Evolutionary conservation across 2,888 invertebrate species (phyloP).

Genomic region (Sesia bembeciformis): DNA sequence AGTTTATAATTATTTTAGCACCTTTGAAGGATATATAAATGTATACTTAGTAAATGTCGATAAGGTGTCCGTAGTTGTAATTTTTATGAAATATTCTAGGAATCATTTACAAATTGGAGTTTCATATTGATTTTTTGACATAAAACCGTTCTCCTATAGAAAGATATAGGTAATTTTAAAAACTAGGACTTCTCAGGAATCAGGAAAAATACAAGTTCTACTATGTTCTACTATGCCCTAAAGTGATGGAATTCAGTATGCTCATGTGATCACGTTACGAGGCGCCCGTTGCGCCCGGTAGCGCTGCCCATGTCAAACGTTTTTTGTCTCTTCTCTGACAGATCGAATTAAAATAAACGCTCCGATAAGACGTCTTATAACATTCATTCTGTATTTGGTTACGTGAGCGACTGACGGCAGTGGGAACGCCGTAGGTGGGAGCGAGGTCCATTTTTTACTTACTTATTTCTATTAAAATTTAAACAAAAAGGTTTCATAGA

Average conservation of each 20-base stretch:
- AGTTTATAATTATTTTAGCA: too few species aligned
- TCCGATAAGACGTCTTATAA: constrained; percentile 66
- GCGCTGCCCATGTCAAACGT: constrained; percentile 42
- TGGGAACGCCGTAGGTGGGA: constrained; percentile 68
- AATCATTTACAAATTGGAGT: too few species aligned
- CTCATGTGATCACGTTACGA: constrained; percentile 24
- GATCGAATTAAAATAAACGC: constrained; percentile 74
- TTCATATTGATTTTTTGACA: too few species aligned
- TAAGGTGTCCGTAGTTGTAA: too few species aligned
- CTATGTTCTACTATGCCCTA: too few species aligned
- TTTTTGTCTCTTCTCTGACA: constrained; percentile 69
- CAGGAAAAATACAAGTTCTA: too few species aligned
- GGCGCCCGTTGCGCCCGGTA: constrained; percentile 47
- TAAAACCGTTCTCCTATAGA: too few species aligned
- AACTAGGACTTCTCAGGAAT: too few species aligned
- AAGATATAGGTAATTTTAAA: too few species aligned
- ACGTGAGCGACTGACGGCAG: constrained; percentile 60
- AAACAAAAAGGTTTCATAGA: neutral
- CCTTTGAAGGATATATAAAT: too few species aligned
- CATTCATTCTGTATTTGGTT: constrained; percentile 69
- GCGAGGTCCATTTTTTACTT: constrained; percentile 22
- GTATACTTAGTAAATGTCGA: too few species aligned
- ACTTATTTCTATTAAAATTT: constrained; percentile 11
- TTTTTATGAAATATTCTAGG: too few species aligned
- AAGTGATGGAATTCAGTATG: constrained; percentile 22